These are phyloP conservation scores for Xenopus petersii DNA, from an alignment of 2,797 vertebrate genomes.

Conservation along the genomic window DNA sequence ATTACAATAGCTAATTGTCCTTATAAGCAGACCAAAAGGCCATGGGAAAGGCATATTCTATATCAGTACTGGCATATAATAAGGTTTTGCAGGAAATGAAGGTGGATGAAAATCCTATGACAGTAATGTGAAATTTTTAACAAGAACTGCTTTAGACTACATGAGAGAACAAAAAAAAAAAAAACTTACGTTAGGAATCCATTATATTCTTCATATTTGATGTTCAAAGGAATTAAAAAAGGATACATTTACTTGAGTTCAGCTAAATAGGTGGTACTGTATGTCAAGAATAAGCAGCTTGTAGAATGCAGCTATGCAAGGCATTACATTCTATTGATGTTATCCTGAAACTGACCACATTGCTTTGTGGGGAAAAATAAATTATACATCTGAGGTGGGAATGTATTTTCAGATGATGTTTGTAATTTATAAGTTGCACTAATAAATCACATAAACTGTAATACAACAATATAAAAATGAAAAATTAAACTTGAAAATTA, in stretches of 20 bases:
- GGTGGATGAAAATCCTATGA: slow-evolving; percentile 39
- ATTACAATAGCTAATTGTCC: slow-evolving; percentile 59
- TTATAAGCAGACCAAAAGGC: slow-evolving; percentile 30
- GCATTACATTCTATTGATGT: background rate
- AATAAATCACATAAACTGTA: background rate
- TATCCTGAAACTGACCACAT: background rate
- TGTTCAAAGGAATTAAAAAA: slow-evolving; percentile 50
- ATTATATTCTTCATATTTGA: slow-evolving; percentile 42
- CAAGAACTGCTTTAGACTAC: slow-evolving; percentile 31
- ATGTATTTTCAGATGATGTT: slow-evolving; percentile 1
- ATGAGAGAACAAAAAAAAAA: slow-evolving; percentile 37
- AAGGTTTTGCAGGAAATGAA: slow-evolving; percentile 50
- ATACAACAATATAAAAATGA: too few relatives aligned
- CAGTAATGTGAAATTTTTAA: slow-evolving; percentile 44
- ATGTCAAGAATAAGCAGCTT: slow-evolving; percentile 54
- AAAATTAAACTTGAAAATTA: too few relatives aligned
- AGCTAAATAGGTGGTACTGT: slow-evolving; percentile 35
- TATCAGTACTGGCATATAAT: slow-evolving; percentile 50
- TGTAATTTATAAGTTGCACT: background rate
- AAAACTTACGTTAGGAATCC: slow-evolving; percentile 22
- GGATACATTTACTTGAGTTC: slow-evolving; percentile 34
- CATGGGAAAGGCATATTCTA: slow-evolving; percentile 38
- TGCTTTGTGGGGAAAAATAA: slow-evolving; percentile 6
- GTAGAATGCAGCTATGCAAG: slow-evolving; percentile 19
- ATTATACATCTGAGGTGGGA: background rate